These are phyloP conservation scores for crab-eating macaque (Macaca fascicularis) DNA, from an alignment of 2,113 vertebrate genomes.

Conservation along the genomic window DNA sequence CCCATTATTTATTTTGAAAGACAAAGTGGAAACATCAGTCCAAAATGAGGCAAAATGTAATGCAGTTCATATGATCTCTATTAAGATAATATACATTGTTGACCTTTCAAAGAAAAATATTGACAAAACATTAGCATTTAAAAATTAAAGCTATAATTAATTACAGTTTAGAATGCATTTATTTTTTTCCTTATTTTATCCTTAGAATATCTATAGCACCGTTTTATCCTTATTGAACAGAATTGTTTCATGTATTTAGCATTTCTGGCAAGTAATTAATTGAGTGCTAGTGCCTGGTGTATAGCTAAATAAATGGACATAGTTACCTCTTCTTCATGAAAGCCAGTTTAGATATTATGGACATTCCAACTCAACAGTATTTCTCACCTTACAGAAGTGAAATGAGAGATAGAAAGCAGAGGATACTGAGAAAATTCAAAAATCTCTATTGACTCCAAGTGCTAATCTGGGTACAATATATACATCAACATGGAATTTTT, in stretches of 20 bases:
- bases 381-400: neutral
- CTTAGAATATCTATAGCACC: neutral
- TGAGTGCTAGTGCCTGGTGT: too few species aligned
- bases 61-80: neutral
- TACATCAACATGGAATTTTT: neutral
- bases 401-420: neutral
- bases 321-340: neutral
- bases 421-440: neutral
- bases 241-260: neutral
- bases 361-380: neutral
- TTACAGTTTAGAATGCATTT: neutral
- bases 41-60: neutral
- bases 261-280: neutral
- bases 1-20: slow-evolving; percentile 26
- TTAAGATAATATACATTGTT: neutral
- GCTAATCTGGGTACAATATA: neutral
- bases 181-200: neutral
- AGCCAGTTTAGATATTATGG: neutral
- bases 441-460: neutral
- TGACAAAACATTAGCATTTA: neutral
- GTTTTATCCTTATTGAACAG: neutral
- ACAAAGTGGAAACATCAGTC: neutral
- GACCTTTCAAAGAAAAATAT: neutral
- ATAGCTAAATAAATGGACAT: neutral
- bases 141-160: neutral